phyloP scores from a whole-genome alignment of 2,113 vertebrate species.

The Otocyon megalotis region DNA sequence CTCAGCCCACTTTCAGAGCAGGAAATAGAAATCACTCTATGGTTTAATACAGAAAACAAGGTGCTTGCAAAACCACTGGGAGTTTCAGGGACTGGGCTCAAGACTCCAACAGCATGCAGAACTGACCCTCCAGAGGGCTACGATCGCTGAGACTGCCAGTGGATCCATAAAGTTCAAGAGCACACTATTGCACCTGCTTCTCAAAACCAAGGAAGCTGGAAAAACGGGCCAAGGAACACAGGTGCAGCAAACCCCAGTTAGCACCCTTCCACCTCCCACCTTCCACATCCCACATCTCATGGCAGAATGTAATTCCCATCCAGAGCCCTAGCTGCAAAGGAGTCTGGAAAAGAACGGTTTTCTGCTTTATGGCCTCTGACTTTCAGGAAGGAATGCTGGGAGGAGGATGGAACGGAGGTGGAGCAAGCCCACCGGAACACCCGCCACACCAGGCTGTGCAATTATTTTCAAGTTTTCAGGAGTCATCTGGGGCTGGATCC shows the following conservation, averaged over 20 bases:
- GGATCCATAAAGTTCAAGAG: not conserved
- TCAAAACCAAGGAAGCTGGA: not conserved
- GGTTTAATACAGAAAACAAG: not conserved
- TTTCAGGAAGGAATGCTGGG: not conserved
- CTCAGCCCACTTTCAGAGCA: not conserved
- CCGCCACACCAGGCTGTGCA: not conserved
- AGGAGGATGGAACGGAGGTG: not conserved
- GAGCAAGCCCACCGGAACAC: not conserved
- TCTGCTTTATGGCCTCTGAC: not conserved
- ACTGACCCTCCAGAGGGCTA: not conserved
- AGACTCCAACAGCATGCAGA: not conserved
- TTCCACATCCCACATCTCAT: not conserved
- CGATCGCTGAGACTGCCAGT: not conserved
- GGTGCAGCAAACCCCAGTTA: not conserved
- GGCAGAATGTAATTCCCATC: too few relatives aligned
- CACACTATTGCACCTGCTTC: accelerated
- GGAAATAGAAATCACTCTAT: not conserved
- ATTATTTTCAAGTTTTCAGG: not conserved
- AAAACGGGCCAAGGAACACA: accelerated
- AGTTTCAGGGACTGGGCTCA: too few relatives aligned
- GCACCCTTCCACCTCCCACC: not conserved
- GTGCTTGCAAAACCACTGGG: not conserved
- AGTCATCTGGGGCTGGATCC: not conserved
- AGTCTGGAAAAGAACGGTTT: not conserved
- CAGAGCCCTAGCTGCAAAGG: not conserved